These are phyloP conservation scores for Fukomys damarensis DNA, from an alignment of 2,113 vertebrate species.

Conservation along the genomic window DNA sequence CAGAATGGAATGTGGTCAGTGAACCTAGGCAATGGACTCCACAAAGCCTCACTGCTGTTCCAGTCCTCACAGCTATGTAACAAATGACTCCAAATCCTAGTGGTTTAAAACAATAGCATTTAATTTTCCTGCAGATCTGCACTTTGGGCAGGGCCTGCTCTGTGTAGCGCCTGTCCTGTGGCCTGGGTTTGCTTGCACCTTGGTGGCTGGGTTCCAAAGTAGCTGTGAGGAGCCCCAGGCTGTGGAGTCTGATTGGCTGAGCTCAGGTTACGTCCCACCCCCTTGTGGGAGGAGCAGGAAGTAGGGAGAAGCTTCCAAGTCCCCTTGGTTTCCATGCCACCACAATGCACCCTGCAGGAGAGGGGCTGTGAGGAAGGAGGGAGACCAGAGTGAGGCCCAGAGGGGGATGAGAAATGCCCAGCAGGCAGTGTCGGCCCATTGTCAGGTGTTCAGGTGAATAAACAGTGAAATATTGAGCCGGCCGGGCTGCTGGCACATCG, in stretches of 20 bases:
- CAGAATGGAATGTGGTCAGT: background rate
- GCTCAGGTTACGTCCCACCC: background rate
- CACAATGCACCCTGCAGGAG: rapidly evolving
- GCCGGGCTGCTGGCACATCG: background rate
- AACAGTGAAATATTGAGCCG: background rate
- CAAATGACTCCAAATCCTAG: background rate
- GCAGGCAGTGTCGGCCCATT: too few relatives aligned
- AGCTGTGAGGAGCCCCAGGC: background rate
- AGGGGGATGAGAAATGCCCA: background rate
- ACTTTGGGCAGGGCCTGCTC: background rate
- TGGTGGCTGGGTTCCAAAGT: too few relatives aligned
- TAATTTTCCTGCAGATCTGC: background rate
- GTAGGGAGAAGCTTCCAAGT: background rate
- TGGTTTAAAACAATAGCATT: too few relatives aligned
- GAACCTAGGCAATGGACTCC: background rate
- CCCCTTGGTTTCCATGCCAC: background rate
- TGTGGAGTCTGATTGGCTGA: background rate
- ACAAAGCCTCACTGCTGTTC: rapidly evolving
- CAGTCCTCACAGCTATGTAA: background rate
- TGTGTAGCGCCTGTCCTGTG: rapidly evolving
- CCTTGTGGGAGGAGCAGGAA: background rate
- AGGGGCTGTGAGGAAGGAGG: background rate
- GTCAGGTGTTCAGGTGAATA: background rate
- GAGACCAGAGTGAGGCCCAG: background rate
- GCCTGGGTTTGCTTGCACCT: background rate